Percentiles rank a stretch among this genome's conserved stretches.
Evolutionary conservation across 2,888 invertebrate species (phyloP).

Genomic region (Apodemia mormo): DNA sequence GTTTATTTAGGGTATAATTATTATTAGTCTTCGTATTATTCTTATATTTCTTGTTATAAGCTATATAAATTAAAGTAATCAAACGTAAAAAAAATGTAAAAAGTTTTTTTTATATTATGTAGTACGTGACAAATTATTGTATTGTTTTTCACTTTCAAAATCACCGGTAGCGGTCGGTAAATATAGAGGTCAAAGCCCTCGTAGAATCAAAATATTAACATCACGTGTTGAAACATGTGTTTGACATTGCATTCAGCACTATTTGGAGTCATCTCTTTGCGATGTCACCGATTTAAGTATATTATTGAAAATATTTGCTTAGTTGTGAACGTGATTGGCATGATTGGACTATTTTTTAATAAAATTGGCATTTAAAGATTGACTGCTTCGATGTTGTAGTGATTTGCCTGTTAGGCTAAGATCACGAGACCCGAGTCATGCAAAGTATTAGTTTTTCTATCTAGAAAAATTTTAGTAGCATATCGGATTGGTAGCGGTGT

Average conservation of each 20-base stretch:
- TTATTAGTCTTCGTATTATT: too few species aligned
- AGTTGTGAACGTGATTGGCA: conserved; percentile 40
- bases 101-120: not conserved
- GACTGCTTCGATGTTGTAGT: too few species aligned
- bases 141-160: not conserved
- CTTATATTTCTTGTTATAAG: too few species aligned
- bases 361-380: not conserved
- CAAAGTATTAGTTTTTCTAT: too few species aligned
- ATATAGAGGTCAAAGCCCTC: conserved; percentile 41
- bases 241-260: conserved; percentile 9
- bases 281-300: conserved; percentile 28
- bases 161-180: not conserved
- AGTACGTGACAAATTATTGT: not conserved
- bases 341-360: conserved; percentile 16
- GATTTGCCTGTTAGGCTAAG: too few species aligned
- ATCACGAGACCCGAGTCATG: too few species aligned
- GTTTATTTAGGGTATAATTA: too few species aligned
- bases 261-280: conserved; percentile 25
- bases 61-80: too few species aligned
- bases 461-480: too few species aligned
- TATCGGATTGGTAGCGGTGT: too few species aligned
- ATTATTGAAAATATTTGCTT: conserved; percentile 36
- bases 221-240: conserved; percentile 37
- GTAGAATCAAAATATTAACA: conserved; percentile 38
- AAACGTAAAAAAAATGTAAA: too few species aligned